Evolutionary conservation across 1,140 invertebrate species (phyloP).

Genomic region (Trissolcus basalis): DNA sequence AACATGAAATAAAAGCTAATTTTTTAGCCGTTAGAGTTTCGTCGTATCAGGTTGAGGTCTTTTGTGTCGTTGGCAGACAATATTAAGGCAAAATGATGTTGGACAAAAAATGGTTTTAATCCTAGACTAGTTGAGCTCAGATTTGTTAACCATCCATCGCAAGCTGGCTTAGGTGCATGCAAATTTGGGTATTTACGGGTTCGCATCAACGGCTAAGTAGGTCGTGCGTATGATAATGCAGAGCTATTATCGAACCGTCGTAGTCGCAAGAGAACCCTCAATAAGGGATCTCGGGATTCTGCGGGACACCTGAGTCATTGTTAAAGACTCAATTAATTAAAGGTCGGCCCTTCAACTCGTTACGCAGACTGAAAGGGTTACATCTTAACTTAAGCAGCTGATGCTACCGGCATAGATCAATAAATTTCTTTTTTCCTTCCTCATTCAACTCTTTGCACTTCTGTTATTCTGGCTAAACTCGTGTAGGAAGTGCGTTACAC

Average conservation of each 20-base stretch:
- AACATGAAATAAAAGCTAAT: too few species aligned
- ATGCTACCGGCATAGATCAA: constrained; percentile 58
- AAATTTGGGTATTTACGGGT: constrained; percentile 47
- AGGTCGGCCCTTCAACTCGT: constrained; percentile 56
- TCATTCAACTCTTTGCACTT: too few species aligned
- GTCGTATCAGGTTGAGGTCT: too few species aligned
- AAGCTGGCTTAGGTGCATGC: constrained; percentile 34
- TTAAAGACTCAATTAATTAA: constrained; percentile 73
- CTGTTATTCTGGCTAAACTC: too few species aligned
- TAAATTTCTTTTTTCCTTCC: constrained; percentile 37
- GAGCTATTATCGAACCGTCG: constrained; percentile 66
- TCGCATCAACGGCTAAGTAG: constrained; percentile 64
- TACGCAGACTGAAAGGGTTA: constrained; percentile 65
- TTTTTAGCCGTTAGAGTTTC: too few species aligned
- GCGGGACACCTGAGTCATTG: constrained; percentile 71
- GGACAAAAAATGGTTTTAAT: constrained; percentile 31
- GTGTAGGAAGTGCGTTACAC: too few species aligned
- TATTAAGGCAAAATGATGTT: background rate
- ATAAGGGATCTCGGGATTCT: constrained; percentile 67
- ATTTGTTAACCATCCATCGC: constrained; percentile 43
- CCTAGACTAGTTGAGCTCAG: constrained; percentile 10
- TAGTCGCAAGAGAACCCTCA: constrained; percentile 51
- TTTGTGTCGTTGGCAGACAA: too few species aligned
- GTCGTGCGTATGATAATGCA: constrained; percentile 74
- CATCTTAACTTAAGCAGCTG: constrained; percentile 66